phyloP scores from a whole-genome alignment of 2,888 invertebrate genomes.

The Sialis fuliginosa region DNA sequence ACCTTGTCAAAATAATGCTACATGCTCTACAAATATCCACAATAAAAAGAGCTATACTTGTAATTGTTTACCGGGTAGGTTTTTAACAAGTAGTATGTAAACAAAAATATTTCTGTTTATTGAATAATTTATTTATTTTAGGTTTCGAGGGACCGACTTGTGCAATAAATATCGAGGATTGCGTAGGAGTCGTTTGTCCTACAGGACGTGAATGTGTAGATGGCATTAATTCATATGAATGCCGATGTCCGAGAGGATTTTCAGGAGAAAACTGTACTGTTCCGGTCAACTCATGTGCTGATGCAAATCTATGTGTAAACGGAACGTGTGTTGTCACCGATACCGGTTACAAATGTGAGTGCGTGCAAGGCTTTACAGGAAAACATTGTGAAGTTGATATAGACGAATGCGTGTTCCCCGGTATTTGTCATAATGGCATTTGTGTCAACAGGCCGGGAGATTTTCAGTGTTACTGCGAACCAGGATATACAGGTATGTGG shows the following conservation, averaged over 20 bases:
- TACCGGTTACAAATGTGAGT: constrained; percentile 52
- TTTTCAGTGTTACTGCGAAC: constrained; percentile 70
- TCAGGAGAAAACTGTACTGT: constrained; percentile 38
- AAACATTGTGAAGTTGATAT: constrained; percentile 43
- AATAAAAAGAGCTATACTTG: constrained; percentile 35
- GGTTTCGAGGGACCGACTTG: constrained; percentile 47
- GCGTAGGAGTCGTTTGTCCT: constrained; percentile 30
- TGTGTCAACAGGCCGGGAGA: constrained; percentile 61
- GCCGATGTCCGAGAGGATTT: constrained; percentile 39
- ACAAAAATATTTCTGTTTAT: neutral
- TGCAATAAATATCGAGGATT: constrained; percentile 48
- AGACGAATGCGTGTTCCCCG: constrained; percentile 48
- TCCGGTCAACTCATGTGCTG: constrained; percentile 37
- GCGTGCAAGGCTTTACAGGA: constrained; percentile 51
- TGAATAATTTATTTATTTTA: constrained; percentile 12
- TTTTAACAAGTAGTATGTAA: neutral
- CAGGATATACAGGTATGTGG: constrained; percentile 48
- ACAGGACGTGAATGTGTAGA: constrained; percentile 25
- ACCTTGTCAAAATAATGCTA: constrained; percentile 45
- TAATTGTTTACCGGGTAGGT: constrained; percentile 36
- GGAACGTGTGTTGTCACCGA: constrained; percentile 49
- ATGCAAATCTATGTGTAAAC: constrained; percentile 50
- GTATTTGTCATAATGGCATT: constrained; percentile 60
- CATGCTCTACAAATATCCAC: constrained; percentile 29
- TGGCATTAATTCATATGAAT: constrained; percentile 35